phyloP scores from a whole-genome alignment of 1,140 invertebrate genomes.

The Caenorhabditis tropicalis region DNA sequence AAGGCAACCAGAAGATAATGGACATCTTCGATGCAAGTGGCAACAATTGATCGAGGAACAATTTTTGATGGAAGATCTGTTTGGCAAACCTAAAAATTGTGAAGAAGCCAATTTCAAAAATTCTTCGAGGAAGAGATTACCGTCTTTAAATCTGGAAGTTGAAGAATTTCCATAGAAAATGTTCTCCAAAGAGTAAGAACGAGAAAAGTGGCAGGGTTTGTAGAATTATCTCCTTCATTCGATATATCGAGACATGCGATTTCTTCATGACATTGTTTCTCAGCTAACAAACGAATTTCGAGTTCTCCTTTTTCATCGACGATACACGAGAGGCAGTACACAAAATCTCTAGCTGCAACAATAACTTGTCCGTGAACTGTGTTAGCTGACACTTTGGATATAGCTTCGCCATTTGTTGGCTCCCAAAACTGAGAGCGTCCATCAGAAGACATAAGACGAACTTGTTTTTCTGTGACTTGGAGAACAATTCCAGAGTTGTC shows the following conservation, averaged over 20 bases:
- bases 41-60: conserved; percentile 90
- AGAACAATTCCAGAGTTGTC: conserved; percentile 79
- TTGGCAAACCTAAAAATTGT: conserved; percentile 83
- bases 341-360: conserved; percentile 84
- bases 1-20: conserved; percentile 78
- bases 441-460: not conserved
- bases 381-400: conserved; percentile 87
- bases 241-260: conserved; percentile 94
- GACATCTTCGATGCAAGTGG: conserved; percentile 88
- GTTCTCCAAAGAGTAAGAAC: not conserved
- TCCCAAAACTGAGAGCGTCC: conserved; percentile 77
- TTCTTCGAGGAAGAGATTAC: conserved; percentile 74
- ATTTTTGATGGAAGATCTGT: conserved; percentile 85
- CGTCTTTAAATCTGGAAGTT: not conserved
- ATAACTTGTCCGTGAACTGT: conserved; percentile 80
- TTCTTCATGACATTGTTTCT: conserved; percentile 82
- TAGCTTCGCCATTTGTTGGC: conserved; percentile 74
- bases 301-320: not conserved
- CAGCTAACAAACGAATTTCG: not conserved
- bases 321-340: conserved; percentile 76
- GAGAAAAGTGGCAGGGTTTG: not conserved
- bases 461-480: conserved; percentile 74
- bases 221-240: conserved; percentile 78
- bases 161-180: not conserved
- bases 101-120: no score